Base-by-base conservation (phyloP, 1,140 invertebrate genomes). In the Drosophila oshimai region DNA sequence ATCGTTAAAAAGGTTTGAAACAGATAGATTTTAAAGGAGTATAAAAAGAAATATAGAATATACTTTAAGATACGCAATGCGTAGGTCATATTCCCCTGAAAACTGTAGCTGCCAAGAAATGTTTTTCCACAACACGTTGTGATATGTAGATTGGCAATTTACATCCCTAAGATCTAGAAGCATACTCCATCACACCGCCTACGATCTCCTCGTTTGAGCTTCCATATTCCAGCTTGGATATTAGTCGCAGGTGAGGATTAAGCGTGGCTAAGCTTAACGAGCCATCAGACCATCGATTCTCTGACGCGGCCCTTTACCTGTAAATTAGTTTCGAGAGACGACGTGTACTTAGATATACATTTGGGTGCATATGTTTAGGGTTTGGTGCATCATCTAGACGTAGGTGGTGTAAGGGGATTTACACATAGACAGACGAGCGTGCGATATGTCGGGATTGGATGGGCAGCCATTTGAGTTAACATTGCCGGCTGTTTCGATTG, bases 281-380 rank as follows among this genome's bases (percentile, higher is more conserved):
- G 28, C 20, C 29, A 39, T 76, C 77, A 87, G 69, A 87, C 81
- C 77, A 71, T 64, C 46, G 81, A 81, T 45, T 87, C 81, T 68
- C 77, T 87, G 72, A 87, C 65, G 57, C 78, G 74, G 61, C 75
- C 41, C 15, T 80, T 86, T 49, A 80, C 81, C 81, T 87, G 81
- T 87, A 81, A 81, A 57, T 81, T 77, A 80, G 81, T 87, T 81
- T 41, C 70, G 28, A 65, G 28, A 80, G 50, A 61, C 37, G 13
- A 20, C 57, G 33, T 36, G 28, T 18, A 37, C 12, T 24, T 29
- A 33, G 12, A 42, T 51, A 31, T 45, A 24, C 20, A 17, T 17
- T 9, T 26, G 9, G 37, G 26, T 24, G 36, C 42, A 47, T 37
- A 31, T 9, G 22, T 24, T 17, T 17, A 12, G 54, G 54, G 39